phyloP scores from a whole-genome alignment of 2,888 invertebrate species.

The Eurytoma californica region DNA sequence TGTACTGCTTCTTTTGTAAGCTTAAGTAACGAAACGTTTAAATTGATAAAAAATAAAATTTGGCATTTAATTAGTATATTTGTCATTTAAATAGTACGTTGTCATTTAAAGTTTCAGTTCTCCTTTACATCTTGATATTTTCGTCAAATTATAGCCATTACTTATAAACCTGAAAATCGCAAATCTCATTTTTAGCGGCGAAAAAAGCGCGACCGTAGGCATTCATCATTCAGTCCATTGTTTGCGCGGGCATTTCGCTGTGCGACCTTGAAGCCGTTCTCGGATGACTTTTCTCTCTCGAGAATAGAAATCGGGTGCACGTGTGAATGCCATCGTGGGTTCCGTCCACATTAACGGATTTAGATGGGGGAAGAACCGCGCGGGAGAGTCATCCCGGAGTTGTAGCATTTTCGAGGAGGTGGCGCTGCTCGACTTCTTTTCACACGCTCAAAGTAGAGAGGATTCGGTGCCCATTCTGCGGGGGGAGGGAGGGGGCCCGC shows the following conservation, averaged over 20 bases:
- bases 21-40: no score
- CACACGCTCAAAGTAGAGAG: background rate
- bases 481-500: no score
- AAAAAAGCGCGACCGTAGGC: background rate
- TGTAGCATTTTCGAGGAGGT: background rate
- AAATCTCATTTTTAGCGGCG: no score
- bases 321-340: conserved; percentile 10
- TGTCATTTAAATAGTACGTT: no score
- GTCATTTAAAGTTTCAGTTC: no score
- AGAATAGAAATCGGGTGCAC: conserved; percentile 39
- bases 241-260: background rate
- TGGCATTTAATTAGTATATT: background rate
- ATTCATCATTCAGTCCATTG: background rate
- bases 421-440: background rate
- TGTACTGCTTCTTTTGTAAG: conserved; percentile 37
- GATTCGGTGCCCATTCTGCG: background rate
- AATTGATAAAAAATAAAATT: no score
- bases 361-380: background rate
- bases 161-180: background rate
- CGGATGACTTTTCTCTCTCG: conserved; percentile 29
- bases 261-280: conserved; percentile 4
- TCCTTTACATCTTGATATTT: background rate
- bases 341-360: conserved; percentile 3
- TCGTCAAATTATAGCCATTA: background rate
- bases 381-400: background rate